Evolutionary conservation across 2,113 vertebrate species (phyloP).

Genomic region (Sciurus niger): DNA sequence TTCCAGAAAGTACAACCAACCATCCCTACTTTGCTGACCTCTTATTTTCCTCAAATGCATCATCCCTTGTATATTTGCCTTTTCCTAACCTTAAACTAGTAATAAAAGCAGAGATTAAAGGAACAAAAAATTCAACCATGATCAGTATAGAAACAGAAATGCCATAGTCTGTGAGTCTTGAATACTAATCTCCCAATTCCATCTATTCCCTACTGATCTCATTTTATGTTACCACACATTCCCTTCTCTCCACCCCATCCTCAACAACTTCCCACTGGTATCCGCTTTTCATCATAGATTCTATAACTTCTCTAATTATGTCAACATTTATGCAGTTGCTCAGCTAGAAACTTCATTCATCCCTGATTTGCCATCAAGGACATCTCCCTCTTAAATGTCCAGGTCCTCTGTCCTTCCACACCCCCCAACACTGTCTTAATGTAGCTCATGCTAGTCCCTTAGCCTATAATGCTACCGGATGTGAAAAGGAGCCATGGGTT

Average conservation of each 20-base stretch:
- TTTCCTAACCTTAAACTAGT: constrained; percentile 1
- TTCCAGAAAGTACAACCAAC: not conserved
- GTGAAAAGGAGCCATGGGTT: not conserved
- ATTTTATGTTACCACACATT: not conserved
- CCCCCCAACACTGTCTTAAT: not conserved
- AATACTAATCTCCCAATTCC: not conserved
- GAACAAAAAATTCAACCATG: not conserved
- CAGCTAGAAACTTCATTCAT: not conserved
- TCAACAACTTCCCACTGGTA: not conserved
- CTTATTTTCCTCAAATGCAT: not conserved
- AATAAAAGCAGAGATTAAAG: not conserved
- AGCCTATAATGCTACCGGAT: not conserved
- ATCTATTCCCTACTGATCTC: not conserved
- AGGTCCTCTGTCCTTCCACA: not conserved
- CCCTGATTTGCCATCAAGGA: not conserved
- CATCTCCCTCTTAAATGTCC: not conserved
- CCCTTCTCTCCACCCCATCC: not conserved
- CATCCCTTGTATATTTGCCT: not conserved
- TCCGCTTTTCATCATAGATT: not conserved
- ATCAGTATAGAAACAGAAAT: not conserved
- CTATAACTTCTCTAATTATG: not conserved
- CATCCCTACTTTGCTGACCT: not conserved
- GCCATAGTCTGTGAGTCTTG: not conserved
- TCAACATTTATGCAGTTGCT: not conserved
- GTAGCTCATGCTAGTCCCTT: not conserved